Base-by-base conservation (phyloP, 2,113 vertebrate species). In the Thunnus maccoyii region DNA sequence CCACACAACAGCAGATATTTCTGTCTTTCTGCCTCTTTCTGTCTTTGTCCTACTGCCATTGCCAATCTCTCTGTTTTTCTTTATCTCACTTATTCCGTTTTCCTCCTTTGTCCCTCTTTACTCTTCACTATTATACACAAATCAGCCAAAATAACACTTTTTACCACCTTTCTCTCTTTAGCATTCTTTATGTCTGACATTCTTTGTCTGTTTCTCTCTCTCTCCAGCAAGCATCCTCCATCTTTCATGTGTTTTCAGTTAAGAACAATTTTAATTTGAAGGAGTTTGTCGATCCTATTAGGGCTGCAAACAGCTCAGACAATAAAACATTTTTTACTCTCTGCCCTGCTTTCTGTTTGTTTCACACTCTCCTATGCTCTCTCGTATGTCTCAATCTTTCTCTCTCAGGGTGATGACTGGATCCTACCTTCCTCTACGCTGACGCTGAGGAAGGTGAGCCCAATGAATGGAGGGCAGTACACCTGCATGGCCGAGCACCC, bases 351-450 rank as follows among this genome's bases (percentile, higher is more conserved):
- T 60, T 41, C 0, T 22, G 2, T 70, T 52, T 50, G 11, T 76
- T 47, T 60, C 2, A 10, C 2, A 10, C 51, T 58, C 12, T 5
- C 1, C 41, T 72, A 30, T 4, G 0, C 44, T 63, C 78, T 82
- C 16, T 72, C 51, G 3, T 55, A 44, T 36, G 27, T 56, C 55
- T 77, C 44, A 17, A 9, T 82, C 44, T 81, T 13, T 84, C 7
- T 64, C 48, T 81, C 54, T 84, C 85, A 95, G 95, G 93, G 91
- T 11, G 89, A 82, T 1, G 94, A 95, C 89, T 95, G 94, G 94
- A 82, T 95, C 17, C 52, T 93, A 86, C 88, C 93, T 2, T 92
- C 91, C 36, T 80, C 86, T 3, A 86, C 63, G 20, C 88, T 95
- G 79, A 93, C 70, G 18, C 83, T 96, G 86, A 83, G 32, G 67